Base-by-base conservation (phyloP, 35 echinoderm and acorn worm genomes). In the Heliocidaris tuberculata region DNA sequence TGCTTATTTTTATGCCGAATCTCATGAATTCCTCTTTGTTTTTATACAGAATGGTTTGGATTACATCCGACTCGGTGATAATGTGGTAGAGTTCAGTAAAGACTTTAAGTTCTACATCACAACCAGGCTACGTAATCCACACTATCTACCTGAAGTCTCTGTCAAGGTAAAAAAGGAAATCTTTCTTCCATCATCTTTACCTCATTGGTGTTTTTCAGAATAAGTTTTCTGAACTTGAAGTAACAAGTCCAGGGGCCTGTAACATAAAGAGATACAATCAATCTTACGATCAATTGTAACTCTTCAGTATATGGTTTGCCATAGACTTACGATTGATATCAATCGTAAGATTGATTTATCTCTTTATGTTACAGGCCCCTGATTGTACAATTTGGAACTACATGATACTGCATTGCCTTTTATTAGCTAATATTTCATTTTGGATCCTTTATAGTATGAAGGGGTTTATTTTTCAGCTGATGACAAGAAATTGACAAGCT, bases 71-170 rank as follows among this genome's bases (percentile, higher is more conserved):
- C 96, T 99, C 13, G 96, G 98, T 88, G 96, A 97, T 90, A 99
- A 97, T 94, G 96, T 99, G 7, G 97, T 99, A 47, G 98, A 99
- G 87, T 99, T 96, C 87, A 99, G 98, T 85, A 88, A 90, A 85
- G 98, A 99, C 61, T 99, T 99, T 86, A 97, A 95, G 94, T 96
- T 99, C 47, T 99, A 99, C 95, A 97, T 99, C 59, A 99, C 98
- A 4, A 99, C 98, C 9, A 94, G 98, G 85, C 89, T 97, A 47
- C 94, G 98, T 35, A 99, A 99, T 92, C 98, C 98, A 86, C 98
- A 99, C 60, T 99, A 99, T 48, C 90, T 99, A 29, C 98, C 98
- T 47, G 96, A 99, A 32, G 98, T 99, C 2, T 99, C 98, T 94
- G 98, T 99, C 48, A 99, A 99, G 95, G 98, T 99, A 94, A 85